These are phyloP conservation scores for Tyto alba DNA, from an alignment of 2,113 vertebrate genomes.

Conservation along the genomic window DNA sequence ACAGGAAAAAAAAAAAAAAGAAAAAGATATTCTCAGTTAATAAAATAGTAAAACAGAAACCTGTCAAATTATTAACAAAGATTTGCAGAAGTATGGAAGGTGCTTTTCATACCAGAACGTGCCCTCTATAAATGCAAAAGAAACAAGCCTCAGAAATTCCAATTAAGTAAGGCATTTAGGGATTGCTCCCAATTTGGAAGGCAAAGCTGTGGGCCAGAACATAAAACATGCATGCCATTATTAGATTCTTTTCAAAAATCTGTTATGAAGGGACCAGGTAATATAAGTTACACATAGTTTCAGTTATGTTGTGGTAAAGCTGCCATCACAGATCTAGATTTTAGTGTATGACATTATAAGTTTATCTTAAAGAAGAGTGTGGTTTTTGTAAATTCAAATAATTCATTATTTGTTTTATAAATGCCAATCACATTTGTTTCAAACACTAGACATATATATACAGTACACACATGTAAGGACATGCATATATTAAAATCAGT, in stretches of 20 bases:
- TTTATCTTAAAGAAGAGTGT: not conserved
- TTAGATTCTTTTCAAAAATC: not conserved
- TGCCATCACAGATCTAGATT: constrained; percentile 32
- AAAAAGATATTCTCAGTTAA: not conserved
- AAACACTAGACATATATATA: not conserved
- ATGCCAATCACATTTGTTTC: not conserved
- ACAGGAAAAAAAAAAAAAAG: not conserved
- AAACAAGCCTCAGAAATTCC: constrained; percentile 66
- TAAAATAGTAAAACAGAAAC: not conserved
- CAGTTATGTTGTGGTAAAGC: not conserved
- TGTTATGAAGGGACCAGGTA: not conserved
- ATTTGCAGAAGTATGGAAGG: constrained; percentile 71
- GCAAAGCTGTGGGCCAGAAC: not conserved
- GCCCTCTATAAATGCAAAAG: constrained; percentile 67
- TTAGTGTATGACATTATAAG: not conserved
- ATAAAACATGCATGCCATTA: not conserved
- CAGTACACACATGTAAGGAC: not conserved
- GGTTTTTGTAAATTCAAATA: not conserved
- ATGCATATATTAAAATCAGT: not conserved
- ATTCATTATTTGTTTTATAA: not conserved
- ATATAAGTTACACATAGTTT: not conserved
- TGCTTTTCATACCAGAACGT: constrained; percentile 57
- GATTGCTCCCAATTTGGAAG: not conserved
- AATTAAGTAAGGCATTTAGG: not conserved
- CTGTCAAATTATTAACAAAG: not conserved